A percentile compares a stretch with the other conserved stretches of the same genome.
Evolutionary conservation across 2,888 invertebrate species (phyloP).

Genomic region (Melieria omissa): DNA sequence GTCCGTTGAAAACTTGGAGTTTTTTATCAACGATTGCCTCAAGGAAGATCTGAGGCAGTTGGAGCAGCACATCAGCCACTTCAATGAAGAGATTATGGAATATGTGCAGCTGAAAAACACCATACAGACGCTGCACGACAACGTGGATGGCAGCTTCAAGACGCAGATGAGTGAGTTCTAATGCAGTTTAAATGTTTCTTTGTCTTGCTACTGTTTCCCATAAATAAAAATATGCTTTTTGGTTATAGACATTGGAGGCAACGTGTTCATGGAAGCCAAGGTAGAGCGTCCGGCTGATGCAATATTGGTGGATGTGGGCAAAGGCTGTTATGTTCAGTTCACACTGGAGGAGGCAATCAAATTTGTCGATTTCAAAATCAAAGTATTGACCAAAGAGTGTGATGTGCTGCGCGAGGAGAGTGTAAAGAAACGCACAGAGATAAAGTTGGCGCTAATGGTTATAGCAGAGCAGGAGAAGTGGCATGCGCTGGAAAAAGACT

Average conservation of each 20-base stretch:
- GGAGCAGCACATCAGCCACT: constrained; percentile 71
- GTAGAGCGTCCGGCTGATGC: constrained; percentile 72
- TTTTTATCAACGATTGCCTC: constrained; percentile 81
- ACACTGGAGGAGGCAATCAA: constrained; percentile 76
- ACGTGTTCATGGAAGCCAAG: constrained; percentile 79
- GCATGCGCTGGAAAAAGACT: constrained; percentile 1
- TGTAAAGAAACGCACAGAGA: constrained; percentile 79
- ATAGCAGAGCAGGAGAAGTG: constrained; percentile 71
- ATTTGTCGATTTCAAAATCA: constrained; percentile 77
- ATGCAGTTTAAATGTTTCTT: neutral
- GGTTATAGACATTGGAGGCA: constrained; percentile 76
- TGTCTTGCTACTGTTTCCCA: neutral
- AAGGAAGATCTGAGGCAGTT: constrained; percentile 76
- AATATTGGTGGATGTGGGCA: constrained; percentile 79
- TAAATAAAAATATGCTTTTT: neutral
- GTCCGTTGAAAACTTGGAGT: constrained; percentile 67
- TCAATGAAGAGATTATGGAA: constrained; percentile 78
- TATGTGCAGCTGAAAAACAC: constrained; percentile 78
- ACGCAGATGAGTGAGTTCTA: constrained; percentile 71
- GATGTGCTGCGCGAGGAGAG: constrained; percentile 75
- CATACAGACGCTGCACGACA: constrained; percentile 73
- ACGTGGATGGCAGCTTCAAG: constrained; percentile 71
- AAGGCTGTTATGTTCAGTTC: constrained; percentile 81
- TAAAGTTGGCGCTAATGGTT: constrained; percentile 80
- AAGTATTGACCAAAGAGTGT: constrained; percentile 73